Evolutionary conservation across 2,797 vertebrate genomes (phyloP), one percentile per base, ranked within the genome.

Genomic region (Oryzias dopingdopingensis): DNA sequence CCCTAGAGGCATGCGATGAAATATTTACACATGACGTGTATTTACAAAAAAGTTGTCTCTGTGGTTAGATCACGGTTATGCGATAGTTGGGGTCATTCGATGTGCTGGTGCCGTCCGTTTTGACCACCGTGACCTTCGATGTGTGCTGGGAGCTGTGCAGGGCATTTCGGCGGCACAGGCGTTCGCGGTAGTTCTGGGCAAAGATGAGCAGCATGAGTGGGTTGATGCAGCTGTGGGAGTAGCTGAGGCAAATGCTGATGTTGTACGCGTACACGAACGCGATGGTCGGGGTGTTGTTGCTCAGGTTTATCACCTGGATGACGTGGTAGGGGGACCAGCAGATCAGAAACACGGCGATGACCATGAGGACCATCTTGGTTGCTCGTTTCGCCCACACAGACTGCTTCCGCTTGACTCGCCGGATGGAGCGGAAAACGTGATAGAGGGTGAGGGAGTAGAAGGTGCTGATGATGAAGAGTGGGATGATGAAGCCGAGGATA

Each of bases 181-280:
- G 92, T 52, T 93, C 92, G 1, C 92, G 89, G 75, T 92, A 94
- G 73, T 90, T 93, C 82, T 93, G 90, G 1, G 93, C 91, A 0
- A 93, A 93, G 67, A 93, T 75, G 56, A 94, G 91, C 70, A 94
- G 65, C 90, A 92, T 92, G 43, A 94, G 90, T 0, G 93, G 93
- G 78, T 94, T 94, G 83, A 94, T 90, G 88, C 93, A 94, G 88
- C 93, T 94, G 86, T 94, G 92, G 1, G 91, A 93, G 78, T 94
- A 94, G 83, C 92, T 91, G 59, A 94, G 88, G 72, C 91, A 93
- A 81, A 94, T 94, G 63, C 91, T 93, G 83, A 93, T 80, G 80
- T 94, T 92, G 83, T 94, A 94, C 59, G 82, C 86, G 1, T 92
- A 93, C 64, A 92, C 4, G 4, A 93, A 94, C 24, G 82, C 42